Evolutionary conservation across 2,113 vertebrate species (phyloP), one percentile per base, ranked within the genome.

Genomic region (Ellobius talpinus): DNA sequence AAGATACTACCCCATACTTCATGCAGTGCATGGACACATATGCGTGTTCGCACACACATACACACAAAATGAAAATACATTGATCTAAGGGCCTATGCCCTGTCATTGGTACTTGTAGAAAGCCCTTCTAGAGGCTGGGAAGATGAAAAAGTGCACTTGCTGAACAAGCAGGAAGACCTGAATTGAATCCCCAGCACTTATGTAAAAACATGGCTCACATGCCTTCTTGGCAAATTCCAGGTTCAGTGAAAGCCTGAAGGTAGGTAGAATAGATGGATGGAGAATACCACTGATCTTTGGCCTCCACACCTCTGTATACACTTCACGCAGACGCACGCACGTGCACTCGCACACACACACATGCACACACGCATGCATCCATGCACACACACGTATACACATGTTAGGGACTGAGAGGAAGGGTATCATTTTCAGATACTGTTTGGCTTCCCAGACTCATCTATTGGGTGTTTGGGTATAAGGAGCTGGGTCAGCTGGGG

Each of bases 21-120:
- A 84, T 31, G 14, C 81, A 63, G 26, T 72, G 70, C 7, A 19
- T n/a, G 36, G 7, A 7, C 2, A 23, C 8, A n/a, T 3, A 8
- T 21, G 58, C 6, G 1, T 58, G 58, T 29, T 23, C 1, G 9
- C 24, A 42, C 12, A 29, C 39, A 26, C 21, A 5, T 10, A 26
- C n/a, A 39, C 36, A 82, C 10, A 65, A 19, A 82, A 39, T 26
- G 52, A 58, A 39, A 45, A 21, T 21, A 65, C 68, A 82, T 93
- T 93, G 74, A 72, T 96, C 82, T 55, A n/a, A 77, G 88, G 89
- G n/a, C 74, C 72, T 17, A 78, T 94, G 65, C 82, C n/a, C 66
- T 42, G 76, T 73, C 93, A 39, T 73, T 73, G n/a, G 36, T 84
- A 61, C 96, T 93, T 97, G 47, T 85, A 90, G 61, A 96, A 95